phyloP scores from a whole-genome alignment of 2,113 vertebrate genomes.

The Pavo muticus region DNA sequence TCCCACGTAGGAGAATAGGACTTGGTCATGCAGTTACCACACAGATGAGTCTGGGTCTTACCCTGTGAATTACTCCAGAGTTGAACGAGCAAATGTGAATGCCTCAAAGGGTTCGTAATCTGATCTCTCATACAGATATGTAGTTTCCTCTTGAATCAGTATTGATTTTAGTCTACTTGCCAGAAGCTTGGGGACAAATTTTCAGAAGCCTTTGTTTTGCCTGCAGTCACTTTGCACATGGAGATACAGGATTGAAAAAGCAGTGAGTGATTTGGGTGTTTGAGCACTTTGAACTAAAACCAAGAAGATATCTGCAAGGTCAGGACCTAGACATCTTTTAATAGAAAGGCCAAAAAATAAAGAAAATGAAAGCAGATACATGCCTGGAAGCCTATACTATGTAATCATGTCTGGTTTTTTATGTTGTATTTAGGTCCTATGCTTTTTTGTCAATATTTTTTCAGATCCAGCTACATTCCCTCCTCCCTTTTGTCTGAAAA shows the following conservation, averaged over 20 bases:
- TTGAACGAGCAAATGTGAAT: neutral
- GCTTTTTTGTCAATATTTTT: neutral
- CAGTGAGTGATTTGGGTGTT: neutral
- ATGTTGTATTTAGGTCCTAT: neutral
- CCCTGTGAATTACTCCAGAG: neutral
- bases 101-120: neutral
- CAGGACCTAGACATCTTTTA: neutral
- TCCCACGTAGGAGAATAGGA: neutral
- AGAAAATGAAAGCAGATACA: neutral
- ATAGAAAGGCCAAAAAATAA: neutral
- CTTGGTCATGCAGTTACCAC: neutral
- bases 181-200: neutral
- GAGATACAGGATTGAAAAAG: neutral
- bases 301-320: neutral
- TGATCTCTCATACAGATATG: neutral
- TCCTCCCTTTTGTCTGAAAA: neutral
- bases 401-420: neutral
- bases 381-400: neutral
- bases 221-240: neutral
- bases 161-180: neutral
- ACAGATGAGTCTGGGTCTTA: neutral
- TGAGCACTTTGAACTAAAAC: neutral
- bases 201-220: neutral
- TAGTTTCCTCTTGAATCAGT: neutral
- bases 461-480: neutral